These are phyloP conservation scores for Psylliodes chrysocephalus DNA, from an alignment of 2,888 invertebrate genomes.

Conservation along the genomic window DNA sequence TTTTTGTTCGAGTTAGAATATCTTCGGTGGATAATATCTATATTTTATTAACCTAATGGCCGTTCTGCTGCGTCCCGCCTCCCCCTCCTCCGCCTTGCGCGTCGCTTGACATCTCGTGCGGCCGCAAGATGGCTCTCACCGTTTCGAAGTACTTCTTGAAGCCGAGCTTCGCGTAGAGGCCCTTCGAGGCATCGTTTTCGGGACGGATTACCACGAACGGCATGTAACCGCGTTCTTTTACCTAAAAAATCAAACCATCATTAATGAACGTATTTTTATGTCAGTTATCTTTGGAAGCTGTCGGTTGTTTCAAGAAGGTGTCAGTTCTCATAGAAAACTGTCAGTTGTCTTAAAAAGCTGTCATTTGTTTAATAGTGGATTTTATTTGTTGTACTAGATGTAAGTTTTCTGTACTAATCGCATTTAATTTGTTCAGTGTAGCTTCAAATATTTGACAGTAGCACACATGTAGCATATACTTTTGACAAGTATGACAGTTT, in stretches of 20 bases:
- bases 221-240: constrained; percentile 70
- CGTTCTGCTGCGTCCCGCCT: constrained; percentile 37
- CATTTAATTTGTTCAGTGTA: too few species aligned
- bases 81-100: constrained; percentile 48
- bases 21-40: not conserved
- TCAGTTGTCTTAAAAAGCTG: too few species aligned
- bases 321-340: too few species aligned
- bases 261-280: too few species aligned
- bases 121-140: constrained; percentile 81
- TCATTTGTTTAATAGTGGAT: too few species aligned
- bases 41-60: constrained; percentile 27
- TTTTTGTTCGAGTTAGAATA: constrained; percentile 17
- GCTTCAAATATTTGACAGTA: too few species aligned
- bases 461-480: too few species aligned
- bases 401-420: too few species aligned
- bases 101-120: constrained; percentile 62
- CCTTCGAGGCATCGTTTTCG: constrained; percentile 87
- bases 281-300: too few species aligned
- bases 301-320: too few species aligned
- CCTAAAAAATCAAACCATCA: constrained; percentile 40
- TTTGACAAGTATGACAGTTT: too few species aligned
- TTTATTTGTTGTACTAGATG: too few species aligned
- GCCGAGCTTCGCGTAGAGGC: constrained; percentile 84
- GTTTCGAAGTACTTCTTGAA: constrained; percentile 84
- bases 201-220: constrained; percentile 89